These are phyloP conservation scores for Coptotermes formosanus DNA, from an alignment of 1,140 invertebrate genomes.

Conservation along the genomic window DNA sequence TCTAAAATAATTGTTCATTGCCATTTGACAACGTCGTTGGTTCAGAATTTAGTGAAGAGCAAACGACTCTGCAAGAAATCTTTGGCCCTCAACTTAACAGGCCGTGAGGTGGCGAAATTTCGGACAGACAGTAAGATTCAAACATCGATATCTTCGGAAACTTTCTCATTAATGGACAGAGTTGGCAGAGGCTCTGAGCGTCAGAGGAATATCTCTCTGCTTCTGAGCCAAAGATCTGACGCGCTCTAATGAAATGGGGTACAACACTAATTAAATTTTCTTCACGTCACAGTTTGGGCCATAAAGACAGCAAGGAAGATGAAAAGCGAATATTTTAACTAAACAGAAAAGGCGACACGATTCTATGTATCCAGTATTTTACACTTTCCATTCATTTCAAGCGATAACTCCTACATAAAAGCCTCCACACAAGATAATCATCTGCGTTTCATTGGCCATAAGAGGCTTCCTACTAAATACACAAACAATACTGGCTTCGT, in stretches of 20 bases:
- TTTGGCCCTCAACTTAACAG: too few species aligned
- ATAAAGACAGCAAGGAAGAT: background rate
- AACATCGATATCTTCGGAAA: too few species aligned
- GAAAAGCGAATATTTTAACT: background rate
- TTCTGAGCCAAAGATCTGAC: background rate
- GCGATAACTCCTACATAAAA: background rate
- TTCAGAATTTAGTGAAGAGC: too few species aligned
- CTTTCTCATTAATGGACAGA: background rate
- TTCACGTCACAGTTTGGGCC: background rate
- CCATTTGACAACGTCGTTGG: too few species aligned
- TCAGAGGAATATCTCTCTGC: background rate
- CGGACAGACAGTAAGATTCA: too few species aligned
- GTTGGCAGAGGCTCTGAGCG: background rate
- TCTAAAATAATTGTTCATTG: too few species aligned
- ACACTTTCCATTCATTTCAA: background rate
- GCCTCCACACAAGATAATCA: background rate
- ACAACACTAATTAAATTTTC: background rate
- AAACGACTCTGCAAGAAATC: too few species aligned
- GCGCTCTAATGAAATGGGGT: background rate
- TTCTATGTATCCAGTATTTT: background rate
- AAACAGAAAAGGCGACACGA: background rate
- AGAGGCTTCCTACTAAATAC: background rate
- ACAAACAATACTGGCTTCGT: background rate
- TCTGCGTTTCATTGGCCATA: background rate
- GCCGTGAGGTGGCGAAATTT: too few species aligned